Conservation (phyloP, 2,113 vertebrate genomes). For the Phasianus colchicus region DNA sequence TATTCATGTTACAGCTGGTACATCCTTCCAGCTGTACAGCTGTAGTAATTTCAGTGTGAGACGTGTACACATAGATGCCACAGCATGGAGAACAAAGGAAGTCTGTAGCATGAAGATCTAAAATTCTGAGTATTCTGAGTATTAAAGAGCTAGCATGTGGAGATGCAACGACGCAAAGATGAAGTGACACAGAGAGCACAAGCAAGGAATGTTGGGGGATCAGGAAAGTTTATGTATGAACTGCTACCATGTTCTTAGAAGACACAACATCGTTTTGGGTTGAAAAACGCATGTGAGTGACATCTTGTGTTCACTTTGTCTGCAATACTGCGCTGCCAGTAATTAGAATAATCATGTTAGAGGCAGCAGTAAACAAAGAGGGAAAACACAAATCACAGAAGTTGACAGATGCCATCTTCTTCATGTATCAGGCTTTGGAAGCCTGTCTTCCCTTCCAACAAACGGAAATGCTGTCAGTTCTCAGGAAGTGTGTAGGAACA, state of each 20-base stretch:
- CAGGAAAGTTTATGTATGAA: not conserved
- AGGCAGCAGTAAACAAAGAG: not conserved
- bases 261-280: not conserved
- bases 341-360: not conserved
- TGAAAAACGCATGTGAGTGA: slow-evolving; percentile 28
- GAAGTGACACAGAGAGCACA: not conserved
- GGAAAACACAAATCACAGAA: not conserved
- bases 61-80: not conserved
- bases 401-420: not conserved
- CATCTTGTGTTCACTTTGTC: slow-evolving; percentile 9
- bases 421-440: not conserved
- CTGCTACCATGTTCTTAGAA: accelerated
- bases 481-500: not conserved
- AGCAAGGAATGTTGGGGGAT: not conserved
- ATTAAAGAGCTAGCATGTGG: not conserved
- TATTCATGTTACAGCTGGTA: not conserved
- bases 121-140: not conserved
- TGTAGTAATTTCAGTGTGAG: not conserved
- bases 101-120: not conserved
- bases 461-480: not conserved
- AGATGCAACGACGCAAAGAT: not conserved
- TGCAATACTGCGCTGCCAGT: not conserved
- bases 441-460: not conserved
- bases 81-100: not conserved
- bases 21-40: not conserved